A percentile compares a stretch with the other conserved stretches of the same genome.
Conservation (phyloP, 2,797 vertebrate genomes). For the Xiphophorus birchmanni region DNA sequence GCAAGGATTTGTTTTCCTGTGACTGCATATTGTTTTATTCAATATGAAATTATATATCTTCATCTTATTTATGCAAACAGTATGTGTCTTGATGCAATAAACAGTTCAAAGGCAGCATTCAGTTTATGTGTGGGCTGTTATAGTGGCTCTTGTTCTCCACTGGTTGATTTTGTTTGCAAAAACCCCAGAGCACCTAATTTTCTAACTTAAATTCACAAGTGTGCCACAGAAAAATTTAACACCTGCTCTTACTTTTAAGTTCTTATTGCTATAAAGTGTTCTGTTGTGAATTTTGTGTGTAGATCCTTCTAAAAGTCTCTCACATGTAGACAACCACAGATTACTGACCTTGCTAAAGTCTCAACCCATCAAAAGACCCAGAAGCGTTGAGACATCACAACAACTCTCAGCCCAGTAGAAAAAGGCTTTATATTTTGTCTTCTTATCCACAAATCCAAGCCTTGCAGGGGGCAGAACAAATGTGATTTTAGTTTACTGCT, state of each 20-base stretch:
- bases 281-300: neutral
- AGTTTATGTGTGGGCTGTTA: conserved; percentile 3
- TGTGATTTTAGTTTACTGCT: neutral
- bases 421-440: neutral
- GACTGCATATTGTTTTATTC: neutral
- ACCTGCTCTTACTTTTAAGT: neutral
- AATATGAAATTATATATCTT: neutral
- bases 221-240: neutral
- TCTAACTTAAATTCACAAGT: neutral
- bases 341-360: neutral
- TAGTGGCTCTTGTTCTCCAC: conserved; percentile 4
- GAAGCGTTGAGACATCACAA: neutral
- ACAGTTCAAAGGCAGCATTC: neutral
- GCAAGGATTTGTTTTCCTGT: neutral
- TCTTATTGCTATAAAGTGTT: neutral
- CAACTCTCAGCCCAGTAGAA: neutral
- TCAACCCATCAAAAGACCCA: neutral
- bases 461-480: neutral
- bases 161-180: conserved; percentile 1
- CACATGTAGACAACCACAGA: neutral
- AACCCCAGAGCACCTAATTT: neutral
- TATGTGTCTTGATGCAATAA: neutral
- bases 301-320: neutral
- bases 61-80: neutral
- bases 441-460: neutral